Base-by-base conservation (phyloP, 30 jellyfish, hydroid and myxozoan species). In the Pseudorhiza aurosa region DNA sequence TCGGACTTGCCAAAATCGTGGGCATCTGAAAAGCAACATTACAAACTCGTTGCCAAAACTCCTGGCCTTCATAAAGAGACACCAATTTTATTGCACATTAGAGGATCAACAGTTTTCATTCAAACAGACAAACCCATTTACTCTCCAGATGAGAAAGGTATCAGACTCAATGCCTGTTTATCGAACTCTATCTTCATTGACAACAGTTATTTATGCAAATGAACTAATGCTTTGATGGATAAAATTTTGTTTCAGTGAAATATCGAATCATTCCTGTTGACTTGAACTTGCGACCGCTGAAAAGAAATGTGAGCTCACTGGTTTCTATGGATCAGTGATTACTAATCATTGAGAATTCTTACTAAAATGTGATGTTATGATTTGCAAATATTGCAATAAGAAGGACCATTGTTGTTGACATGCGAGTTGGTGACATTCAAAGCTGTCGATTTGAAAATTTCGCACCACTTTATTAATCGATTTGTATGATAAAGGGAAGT, bases 51-150 rank as follows among this genome's bases (percentile, higher is more conserved):
- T 35, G 89, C 80, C 5, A 87, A 68, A 65, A 81, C 53, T 1
- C 59, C 77, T 19, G 88, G 84, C 28, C 28, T 77, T 28, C 67
- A 75, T 12, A 87, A 87, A 47, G 81, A 55, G 35, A 46, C 84
- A 32, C 72, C 73, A 27, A 58, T 87, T 49, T 30, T 77, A 31
- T 22, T 87, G 58, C 63, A 70, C 28, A 28, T 57, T 40, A 81
- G 62, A 68, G 29, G 72, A 33, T 92, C 88, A 24, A 72, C 88
- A 5, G 96, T 77, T 29, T 77, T 87, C 22, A 87, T 87, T 35
- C 96, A 87, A 44, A 87, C 96, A 0, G 92, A 87, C 81, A 87
- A 87, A 50, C 96, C 96, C 36, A 76, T 87, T 29, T 87, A 87
- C 77, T 31, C 83, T 1, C 96, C 96, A 36, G 67, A 51, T 15